Evolutionary conservation across 1,140 invertebrate species (phyloP).

Genomic region (Diorhabda elongata): DNA sequence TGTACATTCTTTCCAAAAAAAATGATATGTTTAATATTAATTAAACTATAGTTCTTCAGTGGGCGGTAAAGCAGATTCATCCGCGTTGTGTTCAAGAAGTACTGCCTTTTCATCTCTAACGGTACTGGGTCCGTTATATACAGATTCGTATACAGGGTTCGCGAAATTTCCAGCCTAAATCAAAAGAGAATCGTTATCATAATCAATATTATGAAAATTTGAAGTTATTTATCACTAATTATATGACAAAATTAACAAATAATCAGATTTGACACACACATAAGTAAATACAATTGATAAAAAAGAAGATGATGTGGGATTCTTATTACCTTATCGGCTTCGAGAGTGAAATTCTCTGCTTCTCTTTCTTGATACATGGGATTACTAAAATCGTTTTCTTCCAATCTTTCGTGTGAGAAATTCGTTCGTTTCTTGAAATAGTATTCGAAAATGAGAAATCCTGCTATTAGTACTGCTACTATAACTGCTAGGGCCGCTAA

Average conservation of each 20-base stretch:
- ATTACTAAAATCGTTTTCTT: conserved; percentile 75
- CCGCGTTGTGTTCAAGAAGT: conserved; percentile 46
- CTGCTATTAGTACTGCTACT: conserved; percentile 27
- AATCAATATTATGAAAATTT: no score
- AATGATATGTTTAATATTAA: conserved; percentile 14
- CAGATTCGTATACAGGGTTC: conserved; percentile 80
- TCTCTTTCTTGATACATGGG: conserved; percentile 75
- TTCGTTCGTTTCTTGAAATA: conserved; percentile 52
- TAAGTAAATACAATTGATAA: no score
- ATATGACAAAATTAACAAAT: no score
- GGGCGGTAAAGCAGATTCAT: conserved; percentile 38
- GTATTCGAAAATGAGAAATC: conserved; percentile 29
- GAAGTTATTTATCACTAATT: no score
- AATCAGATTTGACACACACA: no score
- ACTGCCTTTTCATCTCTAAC: conserved; percentile 56
- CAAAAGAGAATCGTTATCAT: conserved; percentile 19
- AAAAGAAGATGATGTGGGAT: no score
- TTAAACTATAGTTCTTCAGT: conserved; percentile 37
- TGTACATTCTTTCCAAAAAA: background rate
- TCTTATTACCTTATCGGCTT: conserved; percentile 56
- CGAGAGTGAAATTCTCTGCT: conserved; percentile 57
- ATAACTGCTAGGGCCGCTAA: conserved; percentile 29
- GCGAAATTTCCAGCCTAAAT: conserved; percentile 65
- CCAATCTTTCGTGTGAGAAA: conserved; percentile 74
- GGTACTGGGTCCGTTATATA: conserved; percentile 57